A percentile compares a stretch with the other conserved stretches of the same genome.
phyloP scores from a whole-genome alignment of 2,113 vertebrate genomes.

The Mobula birostris region DNA sequence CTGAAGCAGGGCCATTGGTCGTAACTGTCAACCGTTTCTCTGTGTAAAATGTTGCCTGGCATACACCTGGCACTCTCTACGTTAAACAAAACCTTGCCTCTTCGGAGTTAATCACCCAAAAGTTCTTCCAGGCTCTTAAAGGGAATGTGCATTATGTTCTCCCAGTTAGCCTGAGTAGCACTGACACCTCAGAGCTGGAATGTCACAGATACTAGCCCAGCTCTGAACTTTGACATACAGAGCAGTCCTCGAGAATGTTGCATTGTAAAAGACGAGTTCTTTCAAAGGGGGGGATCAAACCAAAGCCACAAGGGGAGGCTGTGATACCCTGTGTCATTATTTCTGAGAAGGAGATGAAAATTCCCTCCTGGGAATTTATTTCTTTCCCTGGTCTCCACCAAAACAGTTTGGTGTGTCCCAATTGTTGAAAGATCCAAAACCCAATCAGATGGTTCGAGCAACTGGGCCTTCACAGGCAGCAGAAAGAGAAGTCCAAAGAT shows the following conservation, averaged over 20 bases:
- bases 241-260: background rate
- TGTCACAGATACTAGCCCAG: background rate
- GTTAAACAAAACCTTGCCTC: no score
- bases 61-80: no score
- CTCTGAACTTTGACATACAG: background rate
- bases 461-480: no score
- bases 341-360: background rate
- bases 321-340: background rate
- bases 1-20: no score
- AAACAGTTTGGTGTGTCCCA: no score
- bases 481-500: no score
- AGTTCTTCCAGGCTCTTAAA: background rate
- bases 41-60: no score
- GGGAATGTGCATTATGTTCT: background rate
- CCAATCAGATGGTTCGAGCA: no score
- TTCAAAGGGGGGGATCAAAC: background rate
- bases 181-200: background rate
- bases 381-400: no score
- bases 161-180: background rate
- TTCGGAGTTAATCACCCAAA: background rate
- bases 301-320: background rate
- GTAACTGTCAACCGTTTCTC: no score
- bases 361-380: background rate
- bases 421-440: no score
- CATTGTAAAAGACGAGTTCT: background rate